Evolutionary conservation across 2,888 invertebrate genomes (phyloP).

Genomic region (Leuctra nigra): DNA sequence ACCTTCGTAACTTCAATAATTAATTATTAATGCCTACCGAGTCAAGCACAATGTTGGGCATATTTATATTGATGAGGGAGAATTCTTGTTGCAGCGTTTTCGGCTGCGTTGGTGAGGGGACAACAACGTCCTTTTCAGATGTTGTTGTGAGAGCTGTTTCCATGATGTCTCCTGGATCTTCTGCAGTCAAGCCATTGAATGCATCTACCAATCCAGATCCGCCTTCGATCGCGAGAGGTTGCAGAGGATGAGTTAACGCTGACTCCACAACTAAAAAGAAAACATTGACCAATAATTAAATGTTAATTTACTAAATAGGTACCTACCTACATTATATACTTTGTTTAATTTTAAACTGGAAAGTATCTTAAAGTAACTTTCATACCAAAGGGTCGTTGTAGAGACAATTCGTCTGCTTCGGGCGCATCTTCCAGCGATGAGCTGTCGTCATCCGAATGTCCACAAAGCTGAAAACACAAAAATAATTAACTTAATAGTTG

Average conservation of each 20-base stretch:
- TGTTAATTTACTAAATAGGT: too few relatives aligned
- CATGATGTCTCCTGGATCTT: not conserved
- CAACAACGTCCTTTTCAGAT: constrained; percentile 20
- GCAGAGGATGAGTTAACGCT: constrained; percentile 21
- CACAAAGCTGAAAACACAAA: constrained; percentile 50
- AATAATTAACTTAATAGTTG: not conserved
- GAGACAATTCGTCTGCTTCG: constrained; percentile 5
- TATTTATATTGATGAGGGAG: constrained; percentile 65
- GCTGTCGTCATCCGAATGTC: constrained; percentile 54
- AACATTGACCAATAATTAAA: not conserved
- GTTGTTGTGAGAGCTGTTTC: constrained; percentile 17
- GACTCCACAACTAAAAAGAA: constrained; percentile 25
- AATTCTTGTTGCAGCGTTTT: constrained; percentile 68
- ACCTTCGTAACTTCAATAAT: not conserved
- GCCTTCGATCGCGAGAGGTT: constrained; percentile 2
- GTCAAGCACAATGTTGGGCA: constrained; percentile 58
- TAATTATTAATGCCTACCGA: constrained; percentile 35
- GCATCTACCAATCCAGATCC: constrained; percentile 7
- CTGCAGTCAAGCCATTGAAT: not conserved
- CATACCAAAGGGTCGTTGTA: not conserved
- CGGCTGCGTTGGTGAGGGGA: constrained; percentile 38
- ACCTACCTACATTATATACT: too few relatives aligned
- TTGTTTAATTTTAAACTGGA: not conserved
- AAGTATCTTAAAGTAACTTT: not conserved
- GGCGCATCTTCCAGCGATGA: constrained; percentile 7